These are phyloP conservation scores for Ceuthmochares aereus DNA, from an alignment of 2,113 vertebrate species.

Conservation along the genomic window DNA sequence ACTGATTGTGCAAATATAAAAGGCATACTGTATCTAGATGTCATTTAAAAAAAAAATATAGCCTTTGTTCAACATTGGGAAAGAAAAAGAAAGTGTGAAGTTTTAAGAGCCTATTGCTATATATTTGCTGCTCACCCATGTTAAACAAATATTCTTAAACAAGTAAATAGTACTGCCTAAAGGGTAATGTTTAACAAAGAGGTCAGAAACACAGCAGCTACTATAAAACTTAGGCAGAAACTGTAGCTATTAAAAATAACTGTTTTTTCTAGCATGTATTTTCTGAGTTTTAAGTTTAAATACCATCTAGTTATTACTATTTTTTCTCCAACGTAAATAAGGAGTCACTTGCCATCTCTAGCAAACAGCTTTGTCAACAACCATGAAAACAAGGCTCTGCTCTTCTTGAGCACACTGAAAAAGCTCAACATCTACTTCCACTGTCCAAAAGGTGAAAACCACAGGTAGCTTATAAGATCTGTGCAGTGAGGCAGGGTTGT, in stretches of 20 bases:
- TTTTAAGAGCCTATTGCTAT: background rate
- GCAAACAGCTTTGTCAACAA: background rate
- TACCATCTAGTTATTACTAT: background rate
- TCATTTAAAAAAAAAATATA: background rate
- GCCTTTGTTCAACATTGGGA: background rate
- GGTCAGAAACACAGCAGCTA: background rate
- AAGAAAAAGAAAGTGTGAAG: background rate
- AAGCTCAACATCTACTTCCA: background rate
- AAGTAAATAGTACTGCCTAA: background rate
- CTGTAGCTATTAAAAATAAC: background rate
- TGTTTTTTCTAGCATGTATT: background rate
- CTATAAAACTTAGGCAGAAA: background rate
- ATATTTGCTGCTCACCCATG: background rate
- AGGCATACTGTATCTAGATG: background rate
- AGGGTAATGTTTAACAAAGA: background rate
- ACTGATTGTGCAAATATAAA: background rate
- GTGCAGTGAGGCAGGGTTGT: fast-evolving
- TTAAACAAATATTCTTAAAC: background rate
- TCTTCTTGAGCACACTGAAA: background rate
- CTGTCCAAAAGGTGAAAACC: background rate
- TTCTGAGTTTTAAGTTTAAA: background rate
- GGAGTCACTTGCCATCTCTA: background rate
- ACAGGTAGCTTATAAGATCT: background rate
- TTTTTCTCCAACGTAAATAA: background rate
- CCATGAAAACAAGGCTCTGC: background rate